A percentile compares a stretch with the other conserved stretches of the same genome.
phyloP scores from a whole-genome alignment of 2,113 vertebrate genomes.

The Pagrus major region DNA sequence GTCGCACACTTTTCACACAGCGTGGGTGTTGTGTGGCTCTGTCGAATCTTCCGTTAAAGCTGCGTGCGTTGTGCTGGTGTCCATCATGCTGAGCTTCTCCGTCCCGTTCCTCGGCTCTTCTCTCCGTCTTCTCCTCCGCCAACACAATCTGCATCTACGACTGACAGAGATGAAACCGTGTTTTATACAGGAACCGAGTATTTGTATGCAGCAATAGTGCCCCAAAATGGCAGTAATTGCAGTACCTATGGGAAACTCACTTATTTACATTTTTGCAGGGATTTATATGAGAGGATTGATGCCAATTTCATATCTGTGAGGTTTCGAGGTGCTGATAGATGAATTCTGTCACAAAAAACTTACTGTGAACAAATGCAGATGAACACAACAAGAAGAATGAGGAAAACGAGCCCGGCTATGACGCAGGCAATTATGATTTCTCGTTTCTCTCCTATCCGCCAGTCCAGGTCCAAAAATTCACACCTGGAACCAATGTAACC shows the following conservation, averaged over 20 bases:
- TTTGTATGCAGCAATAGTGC: neutral
- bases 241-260: neutral
- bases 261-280: neutral
- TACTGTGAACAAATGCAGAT: constrained; percentile 88
- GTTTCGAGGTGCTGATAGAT: too few species aligned
- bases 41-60: constrained; percentile 10
- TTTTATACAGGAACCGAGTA: neutral
- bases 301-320: too few species aligned
- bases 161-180: constrained; percentile 45
- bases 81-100: constrained; percentile 76
- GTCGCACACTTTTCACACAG: constrained; percentile 54
- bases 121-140: constrained; percentile 44
- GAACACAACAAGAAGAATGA: constrained; percentile 85
- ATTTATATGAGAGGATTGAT: neutral
- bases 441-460: constrained; percentile 70
- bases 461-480: constrained; percentile 84
- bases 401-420: constrained; percentile 80
- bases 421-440: constrained; percentile 84
- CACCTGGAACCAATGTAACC: constrained; percentile 87
- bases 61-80: constrained; percentile 4
- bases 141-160: constrained; percentile 50
- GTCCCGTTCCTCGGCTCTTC: constrained; percentile 64
- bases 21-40: constrained; percentile 38
- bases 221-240: neutral
- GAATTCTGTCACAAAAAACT: constrained; percentile 64